A percentile compares a stretch with the other conserved stretches of the same genome.
Conservation (phyloP, 2,113 vertebrate species). For the Podiceps cristatus region DNA sequence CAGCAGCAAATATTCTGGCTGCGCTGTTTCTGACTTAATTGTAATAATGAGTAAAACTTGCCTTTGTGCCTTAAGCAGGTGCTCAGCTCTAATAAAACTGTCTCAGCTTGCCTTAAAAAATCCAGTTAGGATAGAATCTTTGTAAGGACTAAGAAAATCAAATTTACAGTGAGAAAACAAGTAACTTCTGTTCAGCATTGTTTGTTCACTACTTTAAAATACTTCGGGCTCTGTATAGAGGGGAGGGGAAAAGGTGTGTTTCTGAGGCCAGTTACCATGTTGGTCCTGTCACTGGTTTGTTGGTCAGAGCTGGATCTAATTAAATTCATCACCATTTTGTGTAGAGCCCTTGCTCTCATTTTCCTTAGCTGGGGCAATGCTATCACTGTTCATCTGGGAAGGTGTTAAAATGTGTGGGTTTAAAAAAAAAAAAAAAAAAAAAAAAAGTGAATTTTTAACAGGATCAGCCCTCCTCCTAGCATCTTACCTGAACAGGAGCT, state of each 20-base stretch:
- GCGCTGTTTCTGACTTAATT: not conserved
- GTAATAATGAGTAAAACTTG: not conserved
- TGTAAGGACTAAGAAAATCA: not conserved
- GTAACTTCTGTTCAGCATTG: not conserved
- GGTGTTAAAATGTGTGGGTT: not conserved
- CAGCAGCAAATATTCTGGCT: not conserved
- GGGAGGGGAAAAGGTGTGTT: not conserved
- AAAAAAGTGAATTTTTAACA: not conserved
- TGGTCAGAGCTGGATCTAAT: not conserved
- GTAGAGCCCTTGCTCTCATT: not conserved
- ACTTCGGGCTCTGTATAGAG: accelerated
- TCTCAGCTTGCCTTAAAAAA: not conserved
- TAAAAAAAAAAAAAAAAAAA: not conserved
- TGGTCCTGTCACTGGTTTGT: not conserved
- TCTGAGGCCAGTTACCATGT: accelerated
- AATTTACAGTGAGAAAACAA: not conserved
- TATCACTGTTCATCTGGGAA: not conserved
- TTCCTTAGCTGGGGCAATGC: not conserved
- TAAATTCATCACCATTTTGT: not conserved
- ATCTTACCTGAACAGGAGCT: not conserved
- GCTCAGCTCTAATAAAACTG: not conserved
- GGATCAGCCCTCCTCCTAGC: accelerated
- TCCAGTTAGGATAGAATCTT: not conserved
- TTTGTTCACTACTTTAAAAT: not conserved
- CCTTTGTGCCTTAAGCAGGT: not conserved